Evolutionary conservation across 2,113 vertebrate genomes (phyloP), one percentile per base, ranked within the genome.

Genomic region (Oncorhynchus nerka): DNA sequence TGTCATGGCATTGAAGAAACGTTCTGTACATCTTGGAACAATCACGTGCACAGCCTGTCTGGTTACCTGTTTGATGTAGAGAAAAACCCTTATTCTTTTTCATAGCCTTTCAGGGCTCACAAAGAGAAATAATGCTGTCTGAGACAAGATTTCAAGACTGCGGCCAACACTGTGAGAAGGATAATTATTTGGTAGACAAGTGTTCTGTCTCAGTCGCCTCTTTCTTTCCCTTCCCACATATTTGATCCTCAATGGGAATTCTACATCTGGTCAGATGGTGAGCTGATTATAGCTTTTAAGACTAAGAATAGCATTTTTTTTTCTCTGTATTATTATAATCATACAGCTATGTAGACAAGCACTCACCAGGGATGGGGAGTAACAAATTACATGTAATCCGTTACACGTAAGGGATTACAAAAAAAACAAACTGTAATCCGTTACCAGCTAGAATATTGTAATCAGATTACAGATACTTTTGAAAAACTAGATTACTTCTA

Each of bases 121-220:
- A 81, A 86, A 82, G 74, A 39, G 68, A 69, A 68, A 79, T 80
- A 82, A 87, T 70, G 79, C 77, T 87, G 85, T 85, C 77, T 84
- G 79, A 72, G 24, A 65, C 68, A 69, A 34, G 62, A 76, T 76
- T 85, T 77, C 62, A 78, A 73, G 74, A 85, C 79, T 59, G 71
- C 32, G 24, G 32, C 22, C 49, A 45, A 22, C 13, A 51, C 16
- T 55, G 48, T n/a, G 51, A 69, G 32, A 61, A 30, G 30, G 28
- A 68, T 1, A 12, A 32, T 51, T 51, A 7, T 32, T 16, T 26
- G 67, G 9, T 34, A 57, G 24, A 15, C 19, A 57, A 51, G 49
- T 49, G 4, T 66, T n/a, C 65, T 39, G n/a, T 72, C 70, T 57
- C 11, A 34, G 4, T 24, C 45, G 84, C 79, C 66, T 49, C 11